Base-by-base conservation (phyloP, 2,113 vertebrate genomes). In the Saccopteryx leptura region DNA sequence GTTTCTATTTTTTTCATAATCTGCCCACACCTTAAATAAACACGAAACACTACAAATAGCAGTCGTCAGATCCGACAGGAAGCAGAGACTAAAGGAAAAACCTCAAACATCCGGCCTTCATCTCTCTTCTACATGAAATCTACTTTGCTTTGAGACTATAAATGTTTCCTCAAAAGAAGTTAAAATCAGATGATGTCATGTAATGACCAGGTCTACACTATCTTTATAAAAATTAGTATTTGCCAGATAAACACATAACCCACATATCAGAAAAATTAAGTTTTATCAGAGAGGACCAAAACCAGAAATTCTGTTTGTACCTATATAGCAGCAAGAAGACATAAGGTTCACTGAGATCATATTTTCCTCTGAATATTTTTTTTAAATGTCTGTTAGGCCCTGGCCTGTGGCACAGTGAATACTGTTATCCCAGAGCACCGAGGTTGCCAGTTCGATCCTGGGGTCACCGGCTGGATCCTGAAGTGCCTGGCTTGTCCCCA, bases 11-110 rank as follows among this genome's bases (percentile, higher is more conserved):
- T n/a, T 93, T 95, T 78, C 83, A 94, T 79, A 71, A 76, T 82
- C 80, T 88, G 65, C 84, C 94, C 84, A 95, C 84, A 85, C 71
- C 92, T 96, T 93, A 85, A 88, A 90, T 74, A 97, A 95, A 97
- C 89, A 94, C 10, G 19, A 96, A 94, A 87, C 69, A 74, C 33
- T 83, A 39, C 48, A 96, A 87, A 90, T 52, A 81, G 76, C 39
- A 86, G 46, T 23, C 94, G 48, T 92, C 76, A 95, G 63, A 82
- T 78, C 88, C 83, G 89, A 97, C 17, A 61, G 84, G 84, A 96
- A 97, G 91, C 56, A 91, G 60, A 87, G 81, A 82, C 39, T 74
- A 66, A 18, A 84, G 68, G 58, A 88, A 93, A 96, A 96, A 87
- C 76, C 83, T 95, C 92, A 90, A 84, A 69, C 46, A 89, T 82